Base-by-base conservation (phyloP, 2,797 vertebrate species). In the Aldrovandia affinis region DNA sequence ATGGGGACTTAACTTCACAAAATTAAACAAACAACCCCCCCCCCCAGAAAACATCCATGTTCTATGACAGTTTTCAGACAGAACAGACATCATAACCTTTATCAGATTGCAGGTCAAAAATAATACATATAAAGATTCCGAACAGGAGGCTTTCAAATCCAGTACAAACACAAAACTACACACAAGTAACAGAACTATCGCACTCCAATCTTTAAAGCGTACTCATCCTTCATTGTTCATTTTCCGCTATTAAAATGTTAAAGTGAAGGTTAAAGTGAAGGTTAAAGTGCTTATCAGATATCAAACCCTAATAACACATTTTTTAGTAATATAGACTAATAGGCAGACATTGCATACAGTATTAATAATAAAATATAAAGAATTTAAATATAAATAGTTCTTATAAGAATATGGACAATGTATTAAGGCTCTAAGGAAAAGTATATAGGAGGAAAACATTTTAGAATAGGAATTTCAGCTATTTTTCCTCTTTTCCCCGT, bases 281-380 rank as follows among this genome's bases (percentile, higher is more conserved):
- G 86, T 93, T 92, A 94, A 94, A 92, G 93, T 95, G 92, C 92
- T 87, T 85, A 80, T 82, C 59, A 89, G 78, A 80, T 87, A 89
- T 84, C 36, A 89, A 91, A 91, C 83, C 87, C 81, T 25, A 83
- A 59, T 75, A 86, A 10, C 44, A 86, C 84, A 85, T 85, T 33
- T 80, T 83, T 54, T 54, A 52, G 70, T 54, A 88, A 61, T 78
- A 86, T 86, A 83, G 86, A 78, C 61, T 82, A 70, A 52, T 81
- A 75, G 86, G 82, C 65, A 85, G 90, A 92, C 89, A 93, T 86
- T 90, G 91, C 89, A 93, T 85, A 90, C 85, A 92, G 77, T 14
- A 70, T 73, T 18, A 81, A 86, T 85, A 81, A 88, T 90, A 92
- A 92, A 92, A 86, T 89, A 87, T 90, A 88, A 89, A 92, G 90